A percentile compares a stretch with the other conserved stretches of the same genome.
Evolutionary conservation across 2,888 invertebrate genomes (phyloP).

Genomic region (Tyria jacobaeae): DNA sequence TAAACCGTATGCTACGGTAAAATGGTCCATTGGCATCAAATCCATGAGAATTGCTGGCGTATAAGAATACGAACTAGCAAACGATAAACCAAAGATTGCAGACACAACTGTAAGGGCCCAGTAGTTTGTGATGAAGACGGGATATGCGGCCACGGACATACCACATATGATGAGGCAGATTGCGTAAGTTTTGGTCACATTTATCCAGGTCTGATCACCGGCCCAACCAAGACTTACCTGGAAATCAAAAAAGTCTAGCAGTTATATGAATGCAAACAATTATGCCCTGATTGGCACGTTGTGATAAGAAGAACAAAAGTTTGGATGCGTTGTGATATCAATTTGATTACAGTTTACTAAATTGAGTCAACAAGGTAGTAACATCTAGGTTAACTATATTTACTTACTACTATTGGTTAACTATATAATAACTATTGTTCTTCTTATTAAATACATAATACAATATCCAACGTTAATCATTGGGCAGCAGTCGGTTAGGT

Average conservation of each 20-base stretch:
- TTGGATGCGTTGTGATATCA: too few species aligned
- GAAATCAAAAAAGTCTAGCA: constrained; percentile 6
- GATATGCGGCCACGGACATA: constrained; percentile 87
- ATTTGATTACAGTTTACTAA: too few species aligned
- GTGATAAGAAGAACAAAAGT: background rate
- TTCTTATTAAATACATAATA: too few species aligned
- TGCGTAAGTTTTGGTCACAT: constrained; percentile 94
- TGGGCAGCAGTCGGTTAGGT: too few species aligned
- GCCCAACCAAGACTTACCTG: constrained; percentile 94
- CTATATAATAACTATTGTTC: too few species aligned
- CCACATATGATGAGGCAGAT: constrained; percentile 91
- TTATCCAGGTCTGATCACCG: constrained; percentile 95
- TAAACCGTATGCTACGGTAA: constrained; percentile 97
- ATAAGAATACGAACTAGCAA: constrained; percentile 96
- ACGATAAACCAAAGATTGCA: constrained; percentile 93
- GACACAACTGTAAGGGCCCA: constrained; percentile 80
- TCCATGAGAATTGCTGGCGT: constrained; percentile 96
- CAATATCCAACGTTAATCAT: too few species aligned
- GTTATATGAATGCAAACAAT: too few species aligned
- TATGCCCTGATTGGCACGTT: too few species aligned
- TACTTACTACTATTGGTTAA: too few species aligned
- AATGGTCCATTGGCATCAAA: constrained; percentile 94
- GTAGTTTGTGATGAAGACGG: constrained; percentile 83
- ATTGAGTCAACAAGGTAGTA: too few species aligned
- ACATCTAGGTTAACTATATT: background rate